These are phyloP conservation scores for Anagyrus pseudococci DNA, from an alignment of 2,888 invertebrate genomes.

Conservation along the genomic window DNA sequence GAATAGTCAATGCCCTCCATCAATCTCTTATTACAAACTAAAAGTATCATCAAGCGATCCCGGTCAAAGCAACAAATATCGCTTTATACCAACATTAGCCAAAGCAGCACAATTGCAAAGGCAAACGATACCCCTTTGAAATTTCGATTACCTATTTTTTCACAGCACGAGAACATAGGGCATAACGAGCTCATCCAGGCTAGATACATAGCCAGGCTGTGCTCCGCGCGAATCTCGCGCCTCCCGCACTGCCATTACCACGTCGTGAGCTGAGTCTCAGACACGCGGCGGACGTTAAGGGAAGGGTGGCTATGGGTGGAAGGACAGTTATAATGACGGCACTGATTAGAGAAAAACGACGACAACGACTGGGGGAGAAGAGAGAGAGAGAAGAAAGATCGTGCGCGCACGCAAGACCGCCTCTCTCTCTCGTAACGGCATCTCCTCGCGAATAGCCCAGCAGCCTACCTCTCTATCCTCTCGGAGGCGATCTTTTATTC, in stretches of 20 bases:
- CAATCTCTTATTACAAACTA: no score
- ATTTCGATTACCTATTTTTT: no score
- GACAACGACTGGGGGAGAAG: not conserved
- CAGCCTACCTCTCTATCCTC: no score
- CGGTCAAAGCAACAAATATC: no score
- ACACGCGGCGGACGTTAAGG: not conserved
- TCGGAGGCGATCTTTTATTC: no score
- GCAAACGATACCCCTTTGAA: no score
- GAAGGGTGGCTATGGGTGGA: slow-evolving; percentile 1
- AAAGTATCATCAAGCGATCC: no score
- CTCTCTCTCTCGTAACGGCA: not conserved
- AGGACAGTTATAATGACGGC: slow-evolving; percentile 45
- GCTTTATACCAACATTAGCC: no score
- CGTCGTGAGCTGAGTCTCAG: not conserved
- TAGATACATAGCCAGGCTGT: not conserved
- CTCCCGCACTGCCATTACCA: not conserved
- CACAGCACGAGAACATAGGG: no score
- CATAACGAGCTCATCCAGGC: no score
- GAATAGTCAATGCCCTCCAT: no score
- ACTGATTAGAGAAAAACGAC: slow-evolving; percentile 1
- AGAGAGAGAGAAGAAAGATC: slow-evolving; percentile 10
- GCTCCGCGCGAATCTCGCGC: not conserved
- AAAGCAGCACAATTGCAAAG: no score
- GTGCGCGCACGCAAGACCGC: slow-evolving; percentile 3
- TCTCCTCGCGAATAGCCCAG: not conserved